Evolutionary conservation across 1,140 invertebrate species (phyloP).

Genomic region (Pygmarrhopalites habei): DNA sequence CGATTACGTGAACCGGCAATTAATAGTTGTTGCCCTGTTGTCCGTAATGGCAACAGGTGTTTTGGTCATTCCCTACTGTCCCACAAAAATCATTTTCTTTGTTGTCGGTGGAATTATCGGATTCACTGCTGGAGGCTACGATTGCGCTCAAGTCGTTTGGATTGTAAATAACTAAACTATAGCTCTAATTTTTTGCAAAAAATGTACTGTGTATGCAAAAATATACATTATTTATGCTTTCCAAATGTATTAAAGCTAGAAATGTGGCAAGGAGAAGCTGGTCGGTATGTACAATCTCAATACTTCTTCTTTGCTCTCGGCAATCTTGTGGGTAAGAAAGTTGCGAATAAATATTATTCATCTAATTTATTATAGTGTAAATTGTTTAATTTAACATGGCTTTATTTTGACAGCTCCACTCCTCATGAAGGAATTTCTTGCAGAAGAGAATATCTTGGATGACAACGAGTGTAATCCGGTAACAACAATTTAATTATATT

Average conservation of each 20-base stretch:
- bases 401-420: constrained; percentile 5
- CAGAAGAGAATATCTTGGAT: not conserved
- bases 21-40: not conserved
- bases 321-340: no score
- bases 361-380: no score
- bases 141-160: constrained; percentile 23
- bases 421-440: constrained; percentile 13
- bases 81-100: constrained; percentile 8
- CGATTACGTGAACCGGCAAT: constrained; percentile 16
- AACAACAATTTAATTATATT: no score
- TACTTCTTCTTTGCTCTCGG: constrained; percentile 22
- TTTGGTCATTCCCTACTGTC: not conserved
- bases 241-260: no score
- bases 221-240: no score
- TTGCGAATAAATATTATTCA: no score
- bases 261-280: constrained; percentile 18
- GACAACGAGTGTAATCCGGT: no score
- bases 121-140: constrained; percentile 13
- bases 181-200: no score
- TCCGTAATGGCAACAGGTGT: not conserved
- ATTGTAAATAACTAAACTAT: no score
- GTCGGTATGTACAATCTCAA: constrained; percentile 17
- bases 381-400: no score
- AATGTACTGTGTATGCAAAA: no score
- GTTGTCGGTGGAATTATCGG: not conserved